Percentiles rank a stretch among this genome's conserved stretches.
Evolutionary conservation across 1,140 invertebrate species (phyloP).

Genomic region (Callitettix versicolor): DNA sequence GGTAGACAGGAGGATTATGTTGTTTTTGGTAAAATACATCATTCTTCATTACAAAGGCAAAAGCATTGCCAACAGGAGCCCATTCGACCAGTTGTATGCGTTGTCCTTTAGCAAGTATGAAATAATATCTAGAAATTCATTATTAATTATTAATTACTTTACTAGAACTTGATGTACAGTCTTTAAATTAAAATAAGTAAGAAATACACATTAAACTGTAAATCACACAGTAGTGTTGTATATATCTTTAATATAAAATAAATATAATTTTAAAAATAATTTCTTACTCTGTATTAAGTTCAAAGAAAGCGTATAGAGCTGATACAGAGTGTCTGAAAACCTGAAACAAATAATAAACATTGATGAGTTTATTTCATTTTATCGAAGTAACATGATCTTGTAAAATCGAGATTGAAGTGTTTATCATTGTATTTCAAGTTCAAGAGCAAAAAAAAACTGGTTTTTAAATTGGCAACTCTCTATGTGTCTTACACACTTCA

Average conservation of each 20-base stretch:
- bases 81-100: conserved; percentile 6
- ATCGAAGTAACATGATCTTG: too few species aligned
- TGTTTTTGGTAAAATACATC: conserved; percentile 63
- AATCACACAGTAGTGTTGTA: too few species aligned
- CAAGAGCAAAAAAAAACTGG: too few species aligned
- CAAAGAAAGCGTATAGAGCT: background rate
- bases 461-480: too few species aligned
- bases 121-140: background rate
- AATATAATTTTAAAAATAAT: background rate
- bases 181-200: too few species aligned
- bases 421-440: too few species aligned
- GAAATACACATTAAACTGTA: too few species aligned
- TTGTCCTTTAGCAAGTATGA: background rate
- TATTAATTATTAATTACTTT: too few species aligned
- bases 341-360: conserved; percentile 32
- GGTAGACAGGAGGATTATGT: conserved; percentile 31
- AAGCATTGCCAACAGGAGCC: conserved; percentile 5
- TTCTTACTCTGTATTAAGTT: background rate
- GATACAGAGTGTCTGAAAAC: conserved; percentile 35
- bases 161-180: too few species aligned
- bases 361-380: too few species aligned
- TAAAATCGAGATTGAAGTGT: too few species aligned
- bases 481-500: too few species aligned
- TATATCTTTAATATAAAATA: background rate
- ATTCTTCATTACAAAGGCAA: conserved; percentile 38